Conservation (phyloP, 2,888 invertebrate genomes). For the Rhamnusium bicolor region DNA sequence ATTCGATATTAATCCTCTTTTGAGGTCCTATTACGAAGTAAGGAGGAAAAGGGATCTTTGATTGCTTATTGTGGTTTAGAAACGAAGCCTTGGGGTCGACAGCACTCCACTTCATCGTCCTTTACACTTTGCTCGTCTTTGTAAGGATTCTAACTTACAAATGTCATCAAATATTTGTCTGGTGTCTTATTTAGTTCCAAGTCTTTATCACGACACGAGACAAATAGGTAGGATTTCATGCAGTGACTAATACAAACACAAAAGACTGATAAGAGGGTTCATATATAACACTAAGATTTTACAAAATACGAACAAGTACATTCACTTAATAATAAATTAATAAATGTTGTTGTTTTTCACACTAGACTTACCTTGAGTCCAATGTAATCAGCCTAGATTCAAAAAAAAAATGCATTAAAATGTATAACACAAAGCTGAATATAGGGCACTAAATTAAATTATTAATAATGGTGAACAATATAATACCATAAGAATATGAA, state of each 20-base stretch:
- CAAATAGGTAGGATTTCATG: constrained; percentile 27
- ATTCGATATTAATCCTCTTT: constrained; percentile 32
- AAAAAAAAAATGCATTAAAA: no score
- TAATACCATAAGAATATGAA: no score
- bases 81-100: constrained; percentile 44
- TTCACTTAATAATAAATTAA: no score
- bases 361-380: no score
- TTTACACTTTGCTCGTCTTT: constrained; percentile 27
- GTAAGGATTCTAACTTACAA: constrained; percentile 46
- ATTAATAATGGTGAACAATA: no score
- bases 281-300: not conserved
- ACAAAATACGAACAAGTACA: not conserved
- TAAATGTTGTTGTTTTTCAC: no score
- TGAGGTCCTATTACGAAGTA: constrained; percentile 44
- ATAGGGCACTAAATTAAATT: no score
- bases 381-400: no score
- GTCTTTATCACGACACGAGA: constrained; percentile 29
- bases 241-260: constrained; percentile 7
- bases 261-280: not conserved
- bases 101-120: constrained; percentile 26
- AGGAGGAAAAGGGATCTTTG: constrained; percentile 54
- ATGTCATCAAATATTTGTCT: constrained; percentile 51
- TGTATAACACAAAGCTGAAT: no score
- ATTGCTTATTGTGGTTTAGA: constrained; percentile 55
- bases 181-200: constrained; percentile 40